These are phyloP conservation scores for Gambusia yucatana DNA, from an alignment of 2,797 vertebrate genomes.

Conservation along the genomic window DNA sequence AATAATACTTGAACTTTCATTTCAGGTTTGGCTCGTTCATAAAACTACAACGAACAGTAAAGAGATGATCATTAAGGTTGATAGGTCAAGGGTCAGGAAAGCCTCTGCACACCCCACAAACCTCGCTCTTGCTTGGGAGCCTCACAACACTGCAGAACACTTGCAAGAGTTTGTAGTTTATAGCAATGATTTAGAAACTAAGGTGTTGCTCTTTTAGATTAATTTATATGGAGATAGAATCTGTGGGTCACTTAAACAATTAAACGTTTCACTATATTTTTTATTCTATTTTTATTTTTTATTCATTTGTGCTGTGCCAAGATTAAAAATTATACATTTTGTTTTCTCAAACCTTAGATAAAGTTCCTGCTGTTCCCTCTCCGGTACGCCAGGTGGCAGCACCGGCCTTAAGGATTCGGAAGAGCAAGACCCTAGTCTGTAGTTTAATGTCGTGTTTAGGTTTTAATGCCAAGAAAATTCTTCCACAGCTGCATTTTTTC, in stretches of 20 bases:
- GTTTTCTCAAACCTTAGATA: background rate
- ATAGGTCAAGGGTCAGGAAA: background rate
- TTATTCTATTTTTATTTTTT: too few relatives aligned
- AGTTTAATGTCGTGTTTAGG: background rate
- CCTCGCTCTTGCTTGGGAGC: background rate
- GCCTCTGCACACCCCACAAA: background rate
- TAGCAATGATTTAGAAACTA: too few relatives aligned
- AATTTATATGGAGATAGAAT: too few relatives aligned
- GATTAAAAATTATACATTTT: too few relatives aligned
- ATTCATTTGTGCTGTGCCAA: too few relatives aligned
- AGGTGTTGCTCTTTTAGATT: too few relatives aligned
- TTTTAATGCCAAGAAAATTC: background rate
- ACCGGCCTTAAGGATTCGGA: background rate
- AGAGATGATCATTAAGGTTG: background rate
- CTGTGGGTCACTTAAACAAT: too few relatives aligned
- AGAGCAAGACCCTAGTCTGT: background rate
- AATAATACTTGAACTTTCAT: background rate
- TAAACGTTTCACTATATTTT: too few relatives aligned
- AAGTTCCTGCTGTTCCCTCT: background rate
- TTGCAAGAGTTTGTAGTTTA: too few relatives aligned
- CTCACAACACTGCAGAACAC: background rate
- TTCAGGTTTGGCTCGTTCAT: background rate
- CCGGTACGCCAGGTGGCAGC: constrained; percentile 1
- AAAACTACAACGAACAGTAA: background rate
- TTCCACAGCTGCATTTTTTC: background rate